Percentiles rank a stretch among this genome's conserved stretches.
phyloP scores from a whole-genome alignment of 1,140 invertebrate genomes.

The Bombus waltoni region DNA sequence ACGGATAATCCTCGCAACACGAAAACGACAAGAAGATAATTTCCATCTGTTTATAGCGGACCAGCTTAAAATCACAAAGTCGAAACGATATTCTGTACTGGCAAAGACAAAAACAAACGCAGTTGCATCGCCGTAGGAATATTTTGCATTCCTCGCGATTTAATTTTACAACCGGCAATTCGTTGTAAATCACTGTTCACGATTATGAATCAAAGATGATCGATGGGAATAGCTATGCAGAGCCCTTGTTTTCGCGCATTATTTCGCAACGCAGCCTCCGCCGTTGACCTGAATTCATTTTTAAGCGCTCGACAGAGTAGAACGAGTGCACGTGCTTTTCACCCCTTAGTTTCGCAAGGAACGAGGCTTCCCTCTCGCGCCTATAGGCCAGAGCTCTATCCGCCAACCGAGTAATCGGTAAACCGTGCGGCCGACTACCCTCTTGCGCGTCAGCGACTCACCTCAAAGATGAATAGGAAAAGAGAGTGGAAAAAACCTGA shows the following conservation, averaged over 20 bases:
- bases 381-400: conserved; percentile 36
- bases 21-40: too few relatives aligned
- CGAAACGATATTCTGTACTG: too few relatives aligned
- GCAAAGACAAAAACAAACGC: neutral
- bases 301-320: conserved; percentile 46
- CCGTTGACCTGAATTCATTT: conserved; percentile 49
- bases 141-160: neutral
- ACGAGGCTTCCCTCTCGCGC: conserved; percentile 29
- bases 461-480: conserved; percentile 71
- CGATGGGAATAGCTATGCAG: neutral
- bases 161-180: neutral
- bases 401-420: conserved; percentile 35
- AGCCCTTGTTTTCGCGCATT: conserved; percentile 6
- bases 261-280: conserved; percentile 22
- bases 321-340: conserved; percentile 48
- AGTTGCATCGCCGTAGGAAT: neutral
- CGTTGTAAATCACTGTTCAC: too few relatives aligned
- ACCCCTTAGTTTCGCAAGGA: conserved; percentile 13
- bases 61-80: too few relatives aligned
- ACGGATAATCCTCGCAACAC: too few relatives aligned
- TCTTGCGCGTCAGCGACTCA: conserved; percentile 58
- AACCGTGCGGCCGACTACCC: conserved; percentile 21
- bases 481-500: conserved; percentile 1
- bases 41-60: too few relatives aligned
- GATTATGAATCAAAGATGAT: neutral